A percentile compares a stretch with the other conserved stretches of the same genome.
Conservation (phyloP, 2,113 vertebrate genomes). For the Tinamus guttatus region DNA sequence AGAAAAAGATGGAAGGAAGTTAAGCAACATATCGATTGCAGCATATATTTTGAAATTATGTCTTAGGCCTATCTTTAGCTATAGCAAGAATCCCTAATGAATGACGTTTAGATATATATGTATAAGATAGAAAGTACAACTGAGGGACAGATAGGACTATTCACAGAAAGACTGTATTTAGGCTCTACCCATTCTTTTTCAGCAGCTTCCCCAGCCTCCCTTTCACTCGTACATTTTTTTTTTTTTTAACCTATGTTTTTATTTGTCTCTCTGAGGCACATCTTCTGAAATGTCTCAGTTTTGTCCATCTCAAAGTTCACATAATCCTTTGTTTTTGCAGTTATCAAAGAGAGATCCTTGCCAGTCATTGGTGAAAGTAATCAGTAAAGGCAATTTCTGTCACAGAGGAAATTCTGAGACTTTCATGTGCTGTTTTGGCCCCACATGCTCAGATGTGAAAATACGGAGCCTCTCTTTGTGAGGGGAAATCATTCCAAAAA, state of each 20-base stretch:
- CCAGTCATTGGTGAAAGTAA: neutral
- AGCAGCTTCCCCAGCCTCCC: neutral
- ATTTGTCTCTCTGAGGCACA: neutral
- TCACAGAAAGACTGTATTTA: neutral
- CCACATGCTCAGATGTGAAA: neutral
- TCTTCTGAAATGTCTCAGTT: neutral
- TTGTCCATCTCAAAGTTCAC: neutral
- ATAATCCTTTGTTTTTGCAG: neutral
- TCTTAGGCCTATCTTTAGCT: neutral
- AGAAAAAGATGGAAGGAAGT: neutral
- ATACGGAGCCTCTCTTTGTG: fast-evolving
- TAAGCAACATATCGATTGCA: neutral
- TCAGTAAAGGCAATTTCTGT: neutral
- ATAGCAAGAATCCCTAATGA: neutral
- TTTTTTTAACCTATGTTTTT: neutral
- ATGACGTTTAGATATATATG: neutral
- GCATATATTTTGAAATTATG: neutral
- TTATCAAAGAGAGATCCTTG: neutral
- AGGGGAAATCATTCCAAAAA: neutral
- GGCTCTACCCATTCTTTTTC: neutral
- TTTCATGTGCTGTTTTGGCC: neutral
- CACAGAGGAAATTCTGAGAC: neutral
- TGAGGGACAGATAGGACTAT: neutral
- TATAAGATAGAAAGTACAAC: neutral
- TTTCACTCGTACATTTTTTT: neutral